phyloP scores from a whole-genome alignment of 1,140 invertebrate genomes.

The Drosophila paulistorum region DNA sequence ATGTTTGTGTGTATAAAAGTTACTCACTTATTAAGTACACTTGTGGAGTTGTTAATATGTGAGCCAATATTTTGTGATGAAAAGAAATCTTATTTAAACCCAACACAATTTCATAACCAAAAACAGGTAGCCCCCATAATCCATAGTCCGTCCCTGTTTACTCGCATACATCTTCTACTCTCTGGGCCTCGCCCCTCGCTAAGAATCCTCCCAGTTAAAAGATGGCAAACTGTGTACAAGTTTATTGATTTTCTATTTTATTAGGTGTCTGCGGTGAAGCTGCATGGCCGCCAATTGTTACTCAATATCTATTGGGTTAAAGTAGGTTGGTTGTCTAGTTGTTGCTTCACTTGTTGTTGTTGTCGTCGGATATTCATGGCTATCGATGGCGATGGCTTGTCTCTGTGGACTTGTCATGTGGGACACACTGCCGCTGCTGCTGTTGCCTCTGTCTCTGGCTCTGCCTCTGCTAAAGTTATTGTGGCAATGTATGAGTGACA shows the following conservation, averaged over 20 bases:
- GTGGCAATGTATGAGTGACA: conserved; percentile 61
- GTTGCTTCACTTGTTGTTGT: conserved; percentile 26
- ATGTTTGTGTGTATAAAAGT: too few relatives aligned
- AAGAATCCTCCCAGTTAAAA: background rate
- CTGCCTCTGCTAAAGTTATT: background rate
- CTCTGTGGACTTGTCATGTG: conserved; percentile 43
- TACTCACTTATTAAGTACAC: too few relatives aligned
- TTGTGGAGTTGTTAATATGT: too few relatives aligned
- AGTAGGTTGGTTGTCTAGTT: conserved; percentile 57
- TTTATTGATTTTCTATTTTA: conserved; percentile 1
- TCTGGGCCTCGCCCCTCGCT: too few relatives aligned
- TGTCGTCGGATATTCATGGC: conserved; percentile 22
- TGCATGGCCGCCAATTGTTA: conserved; percentile 55
- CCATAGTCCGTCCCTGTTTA: too few relatives aligned
- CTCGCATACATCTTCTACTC: too few relatives aligned
- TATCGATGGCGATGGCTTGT: conserved; percentile 19
- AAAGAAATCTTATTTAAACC: too few relatives aligned
- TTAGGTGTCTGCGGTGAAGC: conserved; percentile 19
- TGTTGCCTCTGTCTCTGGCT: background rate
- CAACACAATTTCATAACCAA: too few relatives aligned
- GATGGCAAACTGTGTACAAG: background rate
- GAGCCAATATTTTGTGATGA: too few relatives aligned
- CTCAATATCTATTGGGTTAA: conserved; percentile 64
- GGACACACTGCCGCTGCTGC: conserved; percentile 24
- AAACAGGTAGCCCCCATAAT: too few relatives aligned